phyloP scores from a whole-genome alignment of 2,888 invertebrate species.

The Laspeyria flexula region DNA sequence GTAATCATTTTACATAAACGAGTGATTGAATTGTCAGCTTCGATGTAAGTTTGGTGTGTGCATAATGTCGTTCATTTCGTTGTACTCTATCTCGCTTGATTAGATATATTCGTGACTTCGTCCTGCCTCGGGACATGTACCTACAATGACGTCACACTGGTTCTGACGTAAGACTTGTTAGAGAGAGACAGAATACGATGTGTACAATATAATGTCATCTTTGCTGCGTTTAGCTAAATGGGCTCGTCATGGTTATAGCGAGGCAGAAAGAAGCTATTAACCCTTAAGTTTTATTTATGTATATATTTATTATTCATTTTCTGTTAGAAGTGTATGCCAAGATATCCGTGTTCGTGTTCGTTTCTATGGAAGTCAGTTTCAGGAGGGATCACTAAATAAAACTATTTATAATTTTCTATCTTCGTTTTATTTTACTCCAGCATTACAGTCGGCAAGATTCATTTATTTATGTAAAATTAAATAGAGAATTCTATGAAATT shows the following conservation, averaged over 20 bases:
- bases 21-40: slow-evolving; percentile 15
- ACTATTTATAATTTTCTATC: slow-evolving; percentile 74
- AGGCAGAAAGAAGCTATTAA: background rate
- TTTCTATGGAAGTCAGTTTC: slow-evolving; percentile 41
- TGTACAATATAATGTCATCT: background rate
- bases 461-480: background rate
- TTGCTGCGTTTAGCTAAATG: too few species aligned
- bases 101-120: too few species aligned
- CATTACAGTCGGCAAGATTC: slow-evolving; percentile 15
- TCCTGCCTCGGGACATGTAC: too few species aligned
- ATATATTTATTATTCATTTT: background rate
- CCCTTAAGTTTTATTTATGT: background rate
- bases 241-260: too few species aligned
- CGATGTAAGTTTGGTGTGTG: slow-evolving; percentile 1
- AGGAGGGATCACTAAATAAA: slow-evolving; percentile 71
- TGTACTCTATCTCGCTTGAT: too few species aligned
- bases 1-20: slow-evolving; percentile 2
- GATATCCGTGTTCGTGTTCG: slow-evolving; percentile 32
- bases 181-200: background rate
- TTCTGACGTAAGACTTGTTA: too few species aligned
- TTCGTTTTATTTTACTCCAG: slow-evolving; percentile 63
- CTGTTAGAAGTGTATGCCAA: slow-evolving; percentile 12
- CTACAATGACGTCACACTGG: background rate
- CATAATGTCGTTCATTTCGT: slow-evolving; percentile 5
- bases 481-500: background rate